phyloP scores from a whole-genome alignment of 35 echinoderm and acorn worm genomes.

The Lytechinus variegatus region DNA sequence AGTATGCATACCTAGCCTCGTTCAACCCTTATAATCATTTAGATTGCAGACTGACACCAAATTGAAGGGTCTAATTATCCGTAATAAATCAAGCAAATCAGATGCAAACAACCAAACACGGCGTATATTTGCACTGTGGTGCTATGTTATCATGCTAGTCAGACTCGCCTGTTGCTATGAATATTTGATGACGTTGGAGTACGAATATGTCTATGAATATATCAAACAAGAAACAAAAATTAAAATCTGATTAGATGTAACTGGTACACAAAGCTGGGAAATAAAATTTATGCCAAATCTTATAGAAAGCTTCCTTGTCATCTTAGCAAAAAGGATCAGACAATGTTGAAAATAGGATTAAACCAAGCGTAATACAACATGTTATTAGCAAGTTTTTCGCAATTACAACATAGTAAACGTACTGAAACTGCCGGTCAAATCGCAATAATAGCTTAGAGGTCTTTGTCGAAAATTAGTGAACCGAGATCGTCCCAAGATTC shows the following conservation, averaged over 20 bases:
- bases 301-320: neutral
- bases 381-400: neutral
- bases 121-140: neutral
- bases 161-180: neutral
- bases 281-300: neutral
- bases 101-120: neutral
- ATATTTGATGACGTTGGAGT: neutral
- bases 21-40: neutral
- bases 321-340: neutral
- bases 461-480: no score
- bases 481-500: no score
- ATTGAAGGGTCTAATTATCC: conserved; percentile 11
- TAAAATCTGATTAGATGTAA: neutral
- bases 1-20: neutral
- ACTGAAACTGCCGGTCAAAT: no score
- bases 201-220: neutral
- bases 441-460: no score
- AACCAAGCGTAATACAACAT: neutral
- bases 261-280: neutral
- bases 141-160: neutral
- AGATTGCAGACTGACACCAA: neutral
- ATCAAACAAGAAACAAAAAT: neutral
- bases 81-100: neutral
- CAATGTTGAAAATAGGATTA: neutral
- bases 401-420: no score